A percentile compares a stretch with the other conserved stretches of the same genome.
These are phyloP conservation scores for Labeo calbasu DNA, from an alignment of 2,797 vertebrate genomes.

Conservation along the genomic window DNA sequence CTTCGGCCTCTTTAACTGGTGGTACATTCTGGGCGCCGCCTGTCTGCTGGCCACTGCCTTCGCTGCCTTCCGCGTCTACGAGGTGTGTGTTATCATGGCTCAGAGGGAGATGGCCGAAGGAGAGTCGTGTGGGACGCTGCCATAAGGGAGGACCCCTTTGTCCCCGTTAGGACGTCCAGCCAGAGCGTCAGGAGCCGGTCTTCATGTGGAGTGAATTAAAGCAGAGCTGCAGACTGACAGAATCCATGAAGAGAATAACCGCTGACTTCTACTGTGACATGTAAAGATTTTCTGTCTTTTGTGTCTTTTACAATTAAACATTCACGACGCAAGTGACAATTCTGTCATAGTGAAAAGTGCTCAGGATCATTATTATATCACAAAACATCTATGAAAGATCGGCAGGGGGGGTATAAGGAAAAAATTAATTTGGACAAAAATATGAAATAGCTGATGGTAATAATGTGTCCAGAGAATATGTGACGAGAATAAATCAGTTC, in stretches of 20 bases:
- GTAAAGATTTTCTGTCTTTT: too few species aligned
- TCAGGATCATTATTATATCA: background rate
- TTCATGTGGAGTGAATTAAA: background rate
- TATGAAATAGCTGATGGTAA: background rate
- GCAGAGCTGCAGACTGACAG: background rate
- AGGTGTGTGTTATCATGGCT: constrained; percentile 63
- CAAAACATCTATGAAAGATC: background rate
- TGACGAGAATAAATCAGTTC: background rate
- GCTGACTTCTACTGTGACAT: background rate
- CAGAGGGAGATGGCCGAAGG: constrained; percentile 57
- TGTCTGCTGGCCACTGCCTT: constrained; percentile 69
- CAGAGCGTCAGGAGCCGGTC: background rate
- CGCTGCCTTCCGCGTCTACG: constrained; percentile 69
- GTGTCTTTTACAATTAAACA: background rate
- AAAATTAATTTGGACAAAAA: background rate
- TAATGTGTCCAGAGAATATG: too few species aligned
- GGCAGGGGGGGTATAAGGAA: background rate
- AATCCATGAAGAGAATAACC: background rate
- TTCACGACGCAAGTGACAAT: background rate
- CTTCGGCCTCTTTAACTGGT: constrained; percentile 73
- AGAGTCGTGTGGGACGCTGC: constrained; percentile 27
- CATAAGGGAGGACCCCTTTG: background rate
- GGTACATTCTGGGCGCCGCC: constrained; percentile 70
- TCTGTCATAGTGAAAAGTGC: background rate
- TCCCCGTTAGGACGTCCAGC: background rate